phyloP scores from a whole-genome alignment of 1,140 invertebrate genomes.

The Heliconius melpomene region DNA sequence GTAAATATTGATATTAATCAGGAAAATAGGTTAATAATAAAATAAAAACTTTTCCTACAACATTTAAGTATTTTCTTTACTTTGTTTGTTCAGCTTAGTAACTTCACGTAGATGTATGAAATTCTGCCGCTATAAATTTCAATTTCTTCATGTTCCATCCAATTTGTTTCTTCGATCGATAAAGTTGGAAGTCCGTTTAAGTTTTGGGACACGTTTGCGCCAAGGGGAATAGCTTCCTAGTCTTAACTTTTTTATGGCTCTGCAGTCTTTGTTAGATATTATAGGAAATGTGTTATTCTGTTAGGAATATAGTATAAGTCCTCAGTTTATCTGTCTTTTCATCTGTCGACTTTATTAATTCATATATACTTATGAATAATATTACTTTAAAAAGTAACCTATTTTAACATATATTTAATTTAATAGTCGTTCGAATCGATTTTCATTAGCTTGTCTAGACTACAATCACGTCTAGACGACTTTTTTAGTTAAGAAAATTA shows the following conservation, averaged over 20 bases:
- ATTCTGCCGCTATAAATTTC: slow-evolving; percentile 25
- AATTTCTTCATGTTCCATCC: slow-evolving; percentile 29
- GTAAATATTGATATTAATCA: background rate
- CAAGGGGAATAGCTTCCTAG: background rate
- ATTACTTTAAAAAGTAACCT: background rate
- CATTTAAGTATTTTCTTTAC: background rate
- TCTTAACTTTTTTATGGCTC: slow-evolving; percentile 5
- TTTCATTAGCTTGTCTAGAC: background rate
- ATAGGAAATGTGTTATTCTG: slow-evolving; percentile 2
- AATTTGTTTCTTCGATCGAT: slow-evolving; percentile 22
- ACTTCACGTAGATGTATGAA: background rate
- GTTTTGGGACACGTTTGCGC: slow-evolving; percentile 23
- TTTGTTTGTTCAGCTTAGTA: background rate
- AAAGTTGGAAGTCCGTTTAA: slow-evolving; percentile 15
- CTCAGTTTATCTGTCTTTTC: no score
- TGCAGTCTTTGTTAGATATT: background rate
- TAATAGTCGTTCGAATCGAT: background rate
- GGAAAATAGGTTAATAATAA: background rate
- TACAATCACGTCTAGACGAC: background rate
- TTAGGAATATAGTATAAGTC: background rate
- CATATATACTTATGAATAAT: background rate
- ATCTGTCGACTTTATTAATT: no score
- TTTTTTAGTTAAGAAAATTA: background rate
- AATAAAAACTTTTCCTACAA: background rate
- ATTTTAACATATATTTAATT: background rate